Evolutionary conservation across 1,140 invertebrate genomes (phyloP).

Genomic region (Polypedilum vanderplanki): DNA sequence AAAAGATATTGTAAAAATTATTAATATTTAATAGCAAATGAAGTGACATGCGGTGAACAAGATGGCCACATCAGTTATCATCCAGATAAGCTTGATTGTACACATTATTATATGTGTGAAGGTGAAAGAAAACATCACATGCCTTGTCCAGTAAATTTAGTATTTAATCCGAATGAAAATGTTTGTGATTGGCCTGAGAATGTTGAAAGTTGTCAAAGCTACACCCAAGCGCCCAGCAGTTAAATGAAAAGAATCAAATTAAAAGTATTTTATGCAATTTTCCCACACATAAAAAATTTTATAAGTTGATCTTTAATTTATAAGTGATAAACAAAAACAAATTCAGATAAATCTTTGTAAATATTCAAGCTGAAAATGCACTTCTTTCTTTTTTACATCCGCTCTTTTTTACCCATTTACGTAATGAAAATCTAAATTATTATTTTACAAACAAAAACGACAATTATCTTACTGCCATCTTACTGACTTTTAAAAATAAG

Average conservation of each 20-base stretch:
- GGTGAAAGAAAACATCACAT: slow-evolving; percentile 92
- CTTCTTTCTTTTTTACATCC: no score
- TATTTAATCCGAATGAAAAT: slow-evolving; percentile 88
- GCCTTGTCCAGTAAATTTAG: slow-evolving; percentile 90
- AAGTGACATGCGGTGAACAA: slow-evolving; percentile 84
- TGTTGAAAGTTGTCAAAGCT: slow-evolving; percentile 77
- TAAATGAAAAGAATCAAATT: slow-evolving; percentile 14
- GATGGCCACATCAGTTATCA: slow-evolving; percentile 92
- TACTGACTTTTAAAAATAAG: no score
- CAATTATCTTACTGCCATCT: no score
- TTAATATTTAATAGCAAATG: slow-evolving; percentile 58
- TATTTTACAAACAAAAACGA: no score
- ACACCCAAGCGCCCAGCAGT: slow-evolving; percentile 70
- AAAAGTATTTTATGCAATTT: no score
- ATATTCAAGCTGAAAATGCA: no score
- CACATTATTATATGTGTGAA: slow-evolving; percentile 93
- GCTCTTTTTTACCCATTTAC: no score
- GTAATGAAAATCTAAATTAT: no score
- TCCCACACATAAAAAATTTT: no score
- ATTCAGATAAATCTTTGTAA: no score
- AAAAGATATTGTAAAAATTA: neutral
- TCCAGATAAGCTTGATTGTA: slow-evolving; percentile 82
- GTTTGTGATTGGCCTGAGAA: slow-evolving; percentile 96
- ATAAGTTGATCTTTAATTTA: no score
- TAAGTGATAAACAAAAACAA: no score